These are phyloP conservation scores for Pseudococcus viburni DNA, from an alignment of 2,888 invertebrate genomes.

Conservation along the genomic window DNA sequence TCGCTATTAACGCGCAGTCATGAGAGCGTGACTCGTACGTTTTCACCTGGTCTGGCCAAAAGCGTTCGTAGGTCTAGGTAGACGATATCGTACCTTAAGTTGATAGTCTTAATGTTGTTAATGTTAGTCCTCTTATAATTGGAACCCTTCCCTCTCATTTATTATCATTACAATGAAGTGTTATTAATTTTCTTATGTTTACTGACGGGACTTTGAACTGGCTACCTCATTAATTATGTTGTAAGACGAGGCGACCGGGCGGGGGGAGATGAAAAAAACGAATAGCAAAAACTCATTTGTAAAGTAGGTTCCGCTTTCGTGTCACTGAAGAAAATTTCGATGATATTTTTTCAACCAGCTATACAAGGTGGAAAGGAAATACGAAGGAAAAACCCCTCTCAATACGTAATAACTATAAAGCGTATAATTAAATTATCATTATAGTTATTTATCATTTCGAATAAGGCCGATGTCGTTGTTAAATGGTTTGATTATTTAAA, in stretches of 20 bases:
- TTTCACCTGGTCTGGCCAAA: slow-evolving; percentile 60
- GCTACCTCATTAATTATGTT: slow-evolving; percentile 64
- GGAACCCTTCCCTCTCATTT: slow-evolving; percentile 59
- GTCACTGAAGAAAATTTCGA: slow-evolving; percentile 52
- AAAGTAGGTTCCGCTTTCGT: slow-evolving; percentile 61
- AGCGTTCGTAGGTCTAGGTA: slow-evolving; percentile 40
- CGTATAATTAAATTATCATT: slow-evolving; percentile 62
- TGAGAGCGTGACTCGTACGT: slow-evolving; percentile 61
- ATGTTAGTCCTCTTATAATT: slow-evolving; percentile 61
- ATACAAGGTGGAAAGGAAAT: not conserved
- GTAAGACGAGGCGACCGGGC: not conserved
- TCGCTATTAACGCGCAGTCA: slow-evolving; percentile 56
- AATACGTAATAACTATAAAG: slow-evolving; percentile 45
- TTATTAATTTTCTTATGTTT: slow-evolving; percentile 64
- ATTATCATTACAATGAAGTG: slow-evolving; percentile 64
- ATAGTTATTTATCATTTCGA: slow-evolving; percentile 61
- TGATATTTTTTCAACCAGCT: slow-evolving; percentile 25
- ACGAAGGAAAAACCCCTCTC: not conserved
- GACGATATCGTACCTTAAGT: slow-evolving; percentile 1
- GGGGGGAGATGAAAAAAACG: slow-evolving; percentile 1
- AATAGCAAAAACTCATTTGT: slow-evolving; percentile 57
- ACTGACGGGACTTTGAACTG: slow-evolving; percentile 59
- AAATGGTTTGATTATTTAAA: slow-evolving; percentile 49
- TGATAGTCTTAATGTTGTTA: slow-evolving; percentile 55
- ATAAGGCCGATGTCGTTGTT: slow-evolving; percentile 42